Conservation (phyloP, 2,888 invertebrate species). For the Eristalis tenax region DNA sequence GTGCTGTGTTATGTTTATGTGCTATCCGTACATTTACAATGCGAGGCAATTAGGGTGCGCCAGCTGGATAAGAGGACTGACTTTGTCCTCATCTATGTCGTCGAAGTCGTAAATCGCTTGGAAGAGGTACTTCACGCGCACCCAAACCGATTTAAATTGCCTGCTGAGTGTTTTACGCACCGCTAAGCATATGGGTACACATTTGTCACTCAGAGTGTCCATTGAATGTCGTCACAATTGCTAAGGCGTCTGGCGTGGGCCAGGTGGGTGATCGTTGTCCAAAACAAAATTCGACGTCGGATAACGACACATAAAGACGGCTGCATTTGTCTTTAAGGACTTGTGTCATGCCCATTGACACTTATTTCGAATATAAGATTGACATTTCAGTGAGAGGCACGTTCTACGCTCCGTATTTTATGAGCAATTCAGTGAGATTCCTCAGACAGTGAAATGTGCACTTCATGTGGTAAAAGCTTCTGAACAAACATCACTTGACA, state of each 20-base stretch:
- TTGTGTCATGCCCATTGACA: background rate
- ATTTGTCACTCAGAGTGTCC: slow-evolving; percentile 17
- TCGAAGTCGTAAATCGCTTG: slow-evolving; percentile 12
- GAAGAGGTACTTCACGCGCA: background rate
- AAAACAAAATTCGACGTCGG: background rate
- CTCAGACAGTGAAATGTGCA: background rate
- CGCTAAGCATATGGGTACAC: slow-evolving; percentile 3
- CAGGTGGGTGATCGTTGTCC: background rate
- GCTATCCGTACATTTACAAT: slow-evolving; percentile 27
- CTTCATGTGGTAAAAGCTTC: background rate
- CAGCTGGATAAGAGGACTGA: slow-evolving; percentile 17
- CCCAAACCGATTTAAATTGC: slow-evolving; percentile 21
- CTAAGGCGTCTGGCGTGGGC: background rate
- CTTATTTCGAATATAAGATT: background rate
- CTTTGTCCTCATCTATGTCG: background rate
- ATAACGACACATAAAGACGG: background rate
- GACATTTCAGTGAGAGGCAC: background rate
- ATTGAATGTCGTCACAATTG: slow-evolving; percentile 8
- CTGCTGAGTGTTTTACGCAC: slow-evolving; percentile 31
- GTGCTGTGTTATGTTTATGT: slow-evolving; percentile 12
- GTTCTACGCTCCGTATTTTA: background rate
- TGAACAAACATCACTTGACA: background rate
- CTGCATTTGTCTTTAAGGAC: background rate
- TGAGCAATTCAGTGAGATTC: background rate
- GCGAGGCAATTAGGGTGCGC: slow-evolving; percentile 39